A percentile compares a stretch with the other conserved stretches of the same genome.
These are phyloP conservation scores for Neolamprologus sp. DNA, from an alignment of 2,113 vertebrate species.

Conservation along the genomic window DNA sequence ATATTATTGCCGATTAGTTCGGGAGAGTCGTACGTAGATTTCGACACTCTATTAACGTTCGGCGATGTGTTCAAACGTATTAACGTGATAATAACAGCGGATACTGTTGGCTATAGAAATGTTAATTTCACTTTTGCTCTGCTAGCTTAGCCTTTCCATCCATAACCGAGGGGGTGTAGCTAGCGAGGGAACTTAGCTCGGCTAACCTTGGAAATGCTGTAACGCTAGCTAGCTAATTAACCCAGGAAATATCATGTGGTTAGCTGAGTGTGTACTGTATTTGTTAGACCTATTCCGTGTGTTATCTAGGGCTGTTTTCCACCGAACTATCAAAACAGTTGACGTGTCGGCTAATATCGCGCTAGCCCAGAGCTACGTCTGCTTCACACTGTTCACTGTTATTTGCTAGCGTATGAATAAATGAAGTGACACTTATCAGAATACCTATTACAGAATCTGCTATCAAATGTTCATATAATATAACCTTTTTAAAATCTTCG, in stretches of 20 bases:
- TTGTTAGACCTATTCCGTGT: fast-evolving
- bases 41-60: fast-evolving
- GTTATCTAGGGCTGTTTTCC: neutral
- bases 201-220: neutral
- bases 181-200: neutral
- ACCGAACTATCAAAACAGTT: neutral
- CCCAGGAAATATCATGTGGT: neutral
- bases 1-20: neutral
- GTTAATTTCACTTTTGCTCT: conserved; percentile 1
- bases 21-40: neutral
- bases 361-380: neutral
- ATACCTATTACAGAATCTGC: neutral
- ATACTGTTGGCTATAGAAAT: neutral
- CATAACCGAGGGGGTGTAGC: neutral
- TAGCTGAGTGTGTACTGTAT: neutral
- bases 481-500: neutral
- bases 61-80: neutral
- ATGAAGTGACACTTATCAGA: neutral
- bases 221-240: neutral
- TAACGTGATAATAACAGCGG: neutral
- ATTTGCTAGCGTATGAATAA: neutral
- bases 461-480: neutral
- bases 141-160: conserved; percentile 12
- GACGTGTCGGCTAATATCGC: neutral
- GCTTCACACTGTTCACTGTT: neutral